A percentile compares a stretch with the other conserved stretches of the same genome.
Conservation (phyloP, 2,888 invertebrate genomes). For the Ceraclea dissimilis region DNA sequence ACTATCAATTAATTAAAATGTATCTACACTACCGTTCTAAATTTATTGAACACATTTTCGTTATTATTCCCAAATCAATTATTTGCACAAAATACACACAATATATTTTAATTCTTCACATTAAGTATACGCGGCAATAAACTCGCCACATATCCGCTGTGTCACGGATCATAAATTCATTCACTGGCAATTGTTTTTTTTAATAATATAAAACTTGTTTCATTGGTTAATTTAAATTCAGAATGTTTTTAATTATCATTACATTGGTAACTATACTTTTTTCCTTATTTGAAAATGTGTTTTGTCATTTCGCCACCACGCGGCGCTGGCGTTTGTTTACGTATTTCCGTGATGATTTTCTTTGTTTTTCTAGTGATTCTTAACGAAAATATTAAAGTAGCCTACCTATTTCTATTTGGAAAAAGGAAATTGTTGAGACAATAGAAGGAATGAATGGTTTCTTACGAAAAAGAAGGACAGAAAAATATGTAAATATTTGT, state of each 20-base stretch:
- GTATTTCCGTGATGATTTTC: too few species aligned
- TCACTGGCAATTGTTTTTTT: constrained; percentile 7
- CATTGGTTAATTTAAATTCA: constrained; percentile 11
- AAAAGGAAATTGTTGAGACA: too few species aligned
- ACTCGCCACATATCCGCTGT: constrained; percentile 3
- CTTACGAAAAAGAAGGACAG: too few species aligned
- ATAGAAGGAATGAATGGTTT: too few species aligned
- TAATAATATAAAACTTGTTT: constrained; percentile 3
- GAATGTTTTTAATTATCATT: neutral
- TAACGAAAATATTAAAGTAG: too few species aligned
- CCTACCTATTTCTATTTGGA: too few species aligned
- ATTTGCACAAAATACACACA: constrained; percentile 4
- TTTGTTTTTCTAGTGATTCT: too few species aligned
- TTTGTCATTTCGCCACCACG: too few species aligned
- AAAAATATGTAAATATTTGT: too few species aligned
- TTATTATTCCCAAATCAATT: neutral
- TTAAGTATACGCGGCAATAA: neutral
- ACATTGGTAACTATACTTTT: neutral
- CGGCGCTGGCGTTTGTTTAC: too few species aligned
- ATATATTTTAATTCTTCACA: neutral
- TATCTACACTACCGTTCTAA: neutral
- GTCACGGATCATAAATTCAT: constrained; percentile 13
- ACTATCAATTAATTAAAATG: neutral
- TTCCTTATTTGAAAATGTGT: too few species aligned
- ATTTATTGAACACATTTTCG: neutral